phyloP scores from a whole-genome alignment of 2,888 invertebrate species.

The Xanthorhoe designata region DNA sequence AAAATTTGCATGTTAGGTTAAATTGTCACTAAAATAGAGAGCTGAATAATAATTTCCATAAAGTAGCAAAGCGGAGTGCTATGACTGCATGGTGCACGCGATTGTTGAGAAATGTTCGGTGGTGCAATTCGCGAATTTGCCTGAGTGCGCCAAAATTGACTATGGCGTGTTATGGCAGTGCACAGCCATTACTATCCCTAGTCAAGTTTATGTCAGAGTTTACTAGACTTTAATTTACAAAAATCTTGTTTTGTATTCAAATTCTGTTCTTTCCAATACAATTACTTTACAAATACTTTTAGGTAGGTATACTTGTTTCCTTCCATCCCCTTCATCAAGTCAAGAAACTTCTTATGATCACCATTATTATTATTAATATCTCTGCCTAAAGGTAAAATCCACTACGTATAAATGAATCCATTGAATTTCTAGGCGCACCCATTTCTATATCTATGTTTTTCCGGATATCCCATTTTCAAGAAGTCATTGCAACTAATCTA shows the following conservation, averaged over 20 bases:
- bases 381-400: not conserved
- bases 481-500: conserved; percentile 13
- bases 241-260: not conserved
- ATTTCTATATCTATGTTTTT: not conserved
- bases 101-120: conserved; percentile 49
- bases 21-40: conserved; percentile 37
- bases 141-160: conserved; percentile 33
- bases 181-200: conserved; percentile 10
- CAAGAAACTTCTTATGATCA: no score
- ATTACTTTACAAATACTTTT: not conserved
- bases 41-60: conserved; percentile 42
- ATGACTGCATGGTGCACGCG: conserved; percentile 49
- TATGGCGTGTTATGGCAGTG: conserved; percentile 26
- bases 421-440: not conserved
- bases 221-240: not conserved
- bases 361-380: not conserved
- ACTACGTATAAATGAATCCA: not conserved
- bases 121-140: conserved; percentile 33
- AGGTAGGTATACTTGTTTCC: not conserved
- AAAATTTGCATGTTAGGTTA: conserved; percentile 36
- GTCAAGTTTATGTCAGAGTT: conserved; percentile 11
- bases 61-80: conserved; percentile 46
- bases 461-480: conserved; percentile 10
- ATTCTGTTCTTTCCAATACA: not conserved
- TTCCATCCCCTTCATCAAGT: not conserved